Base-by-base conservation (phyloP, 2,888 invertebrate species). In the Drosophila mimetica region DNA sequence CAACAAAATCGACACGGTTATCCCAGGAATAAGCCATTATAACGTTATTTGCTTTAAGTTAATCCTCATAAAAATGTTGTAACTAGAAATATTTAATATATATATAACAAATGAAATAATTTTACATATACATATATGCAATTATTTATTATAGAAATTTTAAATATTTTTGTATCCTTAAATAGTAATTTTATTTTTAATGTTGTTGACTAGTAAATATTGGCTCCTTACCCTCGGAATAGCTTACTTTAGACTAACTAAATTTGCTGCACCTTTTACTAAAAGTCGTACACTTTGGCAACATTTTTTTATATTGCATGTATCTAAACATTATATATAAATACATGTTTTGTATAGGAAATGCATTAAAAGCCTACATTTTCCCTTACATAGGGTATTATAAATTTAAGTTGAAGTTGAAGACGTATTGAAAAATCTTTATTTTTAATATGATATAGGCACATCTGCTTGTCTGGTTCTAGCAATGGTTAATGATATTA, bases 1-100 rank as follows among this genome's bases (percentile, higher is more conserved):
- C 96, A 90, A 96, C 95, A 92, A 96, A 96, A 89, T 94, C 94
- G 76, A 96, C 96, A 90, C 96, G 94, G 92, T 95, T 96, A 90
- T 96, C 95, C 96, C 96, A 96, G 89, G 94, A 94, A 92, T 96
- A 96, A 64, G 96, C 95, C 96, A 96, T 96, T 89, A 73, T 77
- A 65, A 58, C 14, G 25, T 18, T 71, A 74, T 58, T 59, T 75
- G 75, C 1, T 47, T 50, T 20, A 9, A 39, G 41, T 25, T 34
- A 48, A 48, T 52, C 53, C 32, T 60, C 72, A 84, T 84, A 89
- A 77, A 54, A 59, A 16, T 9, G 1, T 13, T 76, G 71, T 67
- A 79, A 75, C 59, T 51, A 70, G 8, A 32, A 44, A 53, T 36
- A 44, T 0, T 16, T 44, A 30, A 20, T 54, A 2, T 18, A 36